phyloP scores from a whole-genome alignment of 64 coral and sea anemone genomes.

The Pocillopora verrucosa region DNA sequence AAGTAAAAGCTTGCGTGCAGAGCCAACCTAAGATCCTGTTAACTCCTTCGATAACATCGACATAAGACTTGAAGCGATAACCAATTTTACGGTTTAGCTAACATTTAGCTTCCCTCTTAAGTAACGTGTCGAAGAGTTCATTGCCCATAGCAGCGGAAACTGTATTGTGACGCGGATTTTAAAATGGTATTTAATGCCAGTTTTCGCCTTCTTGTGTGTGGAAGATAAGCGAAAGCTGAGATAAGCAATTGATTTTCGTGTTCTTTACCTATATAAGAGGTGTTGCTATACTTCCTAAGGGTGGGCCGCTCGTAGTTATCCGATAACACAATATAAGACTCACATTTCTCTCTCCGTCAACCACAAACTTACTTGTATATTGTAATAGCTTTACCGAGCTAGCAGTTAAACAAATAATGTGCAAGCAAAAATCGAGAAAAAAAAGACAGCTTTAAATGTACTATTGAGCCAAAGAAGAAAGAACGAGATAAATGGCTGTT shows the following conservation, averaged over 20 bases:
- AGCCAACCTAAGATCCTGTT: too few relatives aligned
- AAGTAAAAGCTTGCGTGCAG: neutral
- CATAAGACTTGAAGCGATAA: slow-evolving; percentile 17
- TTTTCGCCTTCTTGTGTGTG: slow-evolving; percentile 31
- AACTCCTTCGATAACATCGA: slow-evolving; percentile 8
- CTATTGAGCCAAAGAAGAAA: neutral
- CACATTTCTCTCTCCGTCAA: neutral
- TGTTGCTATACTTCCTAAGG: slow-evolving; percentile 10
- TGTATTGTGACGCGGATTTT: slow-evolving; percentile 20
- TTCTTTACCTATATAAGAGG: neutral
- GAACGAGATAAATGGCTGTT: neutral
- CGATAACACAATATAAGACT: slow-evolving; percentile 7
- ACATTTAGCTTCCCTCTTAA: slow-evolving; percentile 14
- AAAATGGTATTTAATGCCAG: slow-evolving; percentile 35
- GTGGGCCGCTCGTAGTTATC: neutral
- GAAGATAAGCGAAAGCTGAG: neutral
- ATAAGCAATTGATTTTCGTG: slow-evolving; percentile 31
- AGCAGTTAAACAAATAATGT: slow-evolving; percentile 35
- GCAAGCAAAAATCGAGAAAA: neutral
- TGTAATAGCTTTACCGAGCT: neutral
- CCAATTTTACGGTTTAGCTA: slow-evolving; percentile 1
- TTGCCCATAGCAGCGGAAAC: slow-evolving; percentile 40
- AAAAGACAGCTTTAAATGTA: neutral
- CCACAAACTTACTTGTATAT: neutral
- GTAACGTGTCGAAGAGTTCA: neutral